Evolutionary conservation across 2,888 invertebrate species (phyloP).

Genomic region (Lepidocyrtinus sp.): DNA sequence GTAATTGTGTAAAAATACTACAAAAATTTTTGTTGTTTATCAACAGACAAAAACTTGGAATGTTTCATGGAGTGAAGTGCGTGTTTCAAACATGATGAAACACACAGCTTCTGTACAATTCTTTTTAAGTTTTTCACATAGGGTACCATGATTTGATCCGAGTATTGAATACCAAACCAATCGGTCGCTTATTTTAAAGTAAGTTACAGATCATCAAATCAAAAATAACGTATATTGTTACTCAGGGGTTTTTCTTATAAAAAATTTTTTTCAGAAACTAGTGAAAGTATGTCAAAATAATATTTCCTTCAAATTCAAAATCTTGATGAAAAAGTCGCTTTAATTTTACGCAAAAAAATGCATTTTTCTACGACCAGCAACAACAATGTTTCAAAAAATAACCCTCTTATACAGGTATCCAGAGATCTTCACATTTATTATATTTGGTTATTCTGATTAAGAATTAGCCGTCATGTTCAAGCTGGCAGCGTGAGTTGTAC

Average conservation of each 20-base stretch:
- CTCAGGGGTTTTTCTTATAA: too few species aligned
- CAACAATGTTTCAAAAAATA: too few species aligned
- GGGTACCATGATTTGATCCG: too few species aligned
- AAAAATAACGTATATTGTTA: not conserved
- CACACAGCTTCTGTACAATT: too few species aligned
- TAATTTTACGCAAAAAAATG: not conserved
- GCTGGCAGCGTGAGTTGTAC: not conserved
- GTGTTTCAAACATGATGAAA: slow-evolving; percentile 5
- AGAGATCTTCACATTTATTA: not conserved
- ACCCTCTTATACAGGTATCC: not conserved
- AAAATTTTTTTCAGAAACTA: too few species aligned
- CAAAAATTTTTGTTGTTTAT: not conserved
- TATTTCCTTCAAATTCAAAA: too few species aligned
- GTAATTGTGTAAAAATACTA: not conserved
- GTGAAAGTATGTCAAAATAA: too few species aligned
- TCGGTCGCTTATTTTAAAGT: not conserved
- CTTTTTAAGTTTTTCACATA: too few species aligned
- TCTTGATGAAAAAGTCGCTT: not conserved
- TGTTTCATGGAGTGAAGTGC: too few species aligned
- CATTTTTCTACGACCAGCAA: too few species aligned
- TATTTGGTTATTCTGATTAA: slow-evolving; percentile 8
- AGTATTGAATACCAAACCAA: too few species aligned
- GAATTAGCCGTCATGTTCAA: not conserved
- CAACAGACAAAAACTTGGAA: not conserved
- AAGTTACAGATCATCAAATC: not conserved